A percentile compares a stretch with the other conserved stretches of the same genome.
phyloP scores from a whole-genome alignment of 2,888 invertebrate genomes.

The Aphidius colemani region DNA sequence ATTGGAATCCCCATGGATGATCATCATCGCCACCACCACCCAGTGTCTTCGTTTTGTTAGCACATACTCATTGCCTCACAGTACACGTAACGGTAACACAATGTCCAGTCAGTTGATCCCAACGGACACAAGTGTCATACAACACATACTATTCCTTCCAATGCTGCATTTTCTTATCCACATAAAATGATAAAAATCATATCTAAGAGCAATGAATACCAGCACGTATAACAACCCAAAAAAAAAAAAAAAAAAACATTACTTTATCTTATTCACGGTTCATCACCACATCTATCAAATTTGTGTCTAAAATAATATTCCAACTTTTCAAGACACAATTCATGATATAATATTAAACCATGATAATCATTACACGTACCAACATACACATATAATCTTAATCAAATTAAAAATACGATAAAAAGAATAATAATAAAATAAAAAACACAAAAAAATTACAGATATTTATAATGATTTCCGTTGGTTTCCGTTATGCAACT shows the following conservation, averaged over 20 bases:
- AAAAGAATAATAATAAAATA: too few relatives aligned
- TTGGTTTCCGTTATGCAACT: conserved; percentile 11
- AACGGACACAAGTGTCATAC: conserved; percentile 24
- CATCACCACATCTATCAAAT: conserved; percentile 22
- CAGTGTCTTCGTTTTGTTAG: background rate
- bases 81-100: conserved; percentile 24
- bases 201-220: conserved; percentile 22
- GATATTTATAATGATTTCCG: conserved; percentile 20
- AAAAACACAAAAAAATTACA: background rate
- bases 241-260: conserved; percentile 13
- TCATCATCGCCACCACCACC: background rate
- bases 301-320: conserved; percentile 26
- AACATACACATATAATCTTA: background rate
- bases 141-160: conserved; percentile 1
- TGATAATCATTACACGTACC: conserved; percentile 20
- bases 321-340: conserved; percentile 3
- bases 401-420: too few relatives aligned
- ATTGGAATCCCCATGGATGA: conserved; percentile 10
- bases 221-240: conserved; percentile 25
- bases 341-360: conserved; percentile 23
- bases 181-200: conserved; percentile 3
- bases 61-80: conserved; percentile 12
- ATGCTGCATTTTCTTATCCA: conserved; percentile 19
- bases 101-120: conserved; percentile 17
- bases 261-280: background rate